Conservation (phyloP, 2,888 invertebrate genomes). For the Terebella lapidaria region DNA sequence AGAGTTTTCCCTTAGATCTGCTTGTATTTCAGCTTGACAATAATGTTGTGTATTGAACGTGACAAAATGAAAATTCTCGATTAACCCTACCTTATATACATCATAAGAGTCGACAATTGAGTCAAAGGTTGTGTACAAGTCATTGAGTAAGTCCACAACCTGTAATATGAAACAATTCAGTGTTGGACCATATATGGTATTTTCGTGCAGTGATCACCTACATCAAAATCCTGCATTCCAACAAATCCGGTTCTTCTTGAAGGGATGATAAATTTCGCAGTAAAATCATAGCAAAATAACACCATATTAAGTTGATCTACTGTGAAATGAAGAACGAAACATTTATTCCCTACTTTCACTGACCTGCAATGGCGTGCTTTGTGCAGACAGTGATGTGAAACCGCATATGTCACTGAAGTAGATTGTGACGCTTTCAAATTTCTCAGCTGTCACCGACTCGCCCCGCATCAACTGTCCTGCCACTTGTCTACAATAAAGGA, state of each 20-base stretch:
- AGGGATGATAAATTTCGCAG: no score
- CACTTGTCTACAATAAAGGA: constrained; percentile 20
- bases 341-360: no score
- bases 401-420: constrained; percentile 60
- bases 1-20: neutral
- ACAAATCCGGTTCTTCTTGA: no score
- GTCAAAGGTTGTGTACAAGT: constrained; percentile 95
- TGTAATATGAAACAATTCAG: no score
- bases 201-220: no score
- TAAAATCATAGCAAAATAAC: no score
- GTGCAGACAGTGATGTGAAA: constrained; percentile 57
- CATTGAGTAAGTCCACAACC: constrained; percentile 93
- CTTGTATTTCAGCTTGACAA: no score
- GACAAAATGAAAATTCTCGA: neutral
- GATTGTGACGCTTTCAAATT: constrained; percentile 56
- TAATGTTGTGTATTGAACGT: no score
- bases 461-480: constrained; percentile 55
- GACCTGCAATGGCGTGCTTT: constrained; percentile 30
- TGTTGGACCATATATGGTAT: neutral
- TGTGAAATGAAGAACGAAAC: no score
- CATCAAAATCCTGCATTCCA: no score
- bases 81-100: constrained; percentile 69
- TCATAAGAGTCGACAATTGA: constrained; percentile 87
- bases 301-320: no score
- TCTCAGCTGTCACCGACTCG: constrained; percentile 56